phyloP scores from a whole-genome alignment of 2,797 vertebrate species.

The Sebastes hubbsi region DNA sequence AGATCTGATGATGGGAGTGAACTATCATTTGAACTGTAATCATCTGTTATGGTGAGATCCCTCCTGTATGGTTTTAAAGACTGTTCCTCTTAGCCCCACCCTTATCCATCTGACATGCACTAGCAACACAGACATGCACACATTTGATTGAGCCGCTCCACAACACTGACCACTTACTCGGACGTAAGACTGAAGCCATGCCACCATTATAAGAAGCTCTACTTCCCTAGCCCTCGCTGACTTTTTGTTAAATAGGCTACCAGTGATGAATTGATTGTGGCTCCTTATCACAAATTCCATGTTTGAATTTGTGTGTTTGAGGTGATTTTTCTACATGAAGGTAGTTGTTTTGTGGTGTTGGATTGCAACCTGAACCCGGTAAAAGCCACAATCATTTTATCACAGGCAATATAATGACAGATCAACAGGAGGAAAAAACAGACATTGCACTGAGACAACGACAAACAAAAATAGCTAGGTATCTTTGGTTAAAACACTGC shows the following conservation, averaged over 20 bases:
- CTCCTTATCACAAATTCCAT: conserved; percentile 39
- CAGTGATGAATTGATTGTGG: conserved; percentile 87
- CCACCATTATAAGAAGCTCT: conserved; percentile 83
- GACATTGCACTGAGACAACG: conserved; percentile 83
- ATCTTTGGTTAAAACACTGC: conserved; percentile 87
- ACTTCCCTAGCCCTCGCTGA: conserved; percentile 76
- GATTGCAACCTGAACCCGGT: not conserved
- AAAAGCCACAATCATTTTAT: conserved; percentile 88
- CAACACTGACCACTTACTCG: conserved; percentile 80
- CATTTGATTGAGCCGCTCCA: conserved; percentile 85
- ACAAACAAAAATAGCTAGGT: conserved; percentile 81
- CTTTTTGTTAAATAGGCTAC: conserved; percentile 78
- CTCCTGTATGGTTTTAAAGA: conserved; percentile 55
- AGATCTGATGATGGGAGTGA: conserved; percentile 68
- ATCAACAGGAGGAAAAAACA: conserved; percentile 79
- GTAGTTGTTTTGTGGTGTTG: not conserved
- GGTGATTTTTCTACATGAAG: not conserved
- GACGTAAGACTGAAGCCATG: conserved; percentile 87
- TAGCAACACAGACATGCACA: conserved; percentile 78
- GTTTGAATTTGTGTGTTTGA: conserved; percentile 30
- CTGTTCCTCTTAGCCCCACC: conserved; percentile 74
- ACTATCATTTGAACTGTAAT: conserved; percentile 76
- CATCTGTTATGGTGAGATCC: conserved; percentile 69
- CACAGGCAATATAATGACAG: conserved; percentile 82
- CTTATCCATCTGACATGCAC: conserved; percentile 85